phyloP scores from a whole-genome alignment of 2,888 invertebrate genomes.

The Embidobia sp. region DNA sequence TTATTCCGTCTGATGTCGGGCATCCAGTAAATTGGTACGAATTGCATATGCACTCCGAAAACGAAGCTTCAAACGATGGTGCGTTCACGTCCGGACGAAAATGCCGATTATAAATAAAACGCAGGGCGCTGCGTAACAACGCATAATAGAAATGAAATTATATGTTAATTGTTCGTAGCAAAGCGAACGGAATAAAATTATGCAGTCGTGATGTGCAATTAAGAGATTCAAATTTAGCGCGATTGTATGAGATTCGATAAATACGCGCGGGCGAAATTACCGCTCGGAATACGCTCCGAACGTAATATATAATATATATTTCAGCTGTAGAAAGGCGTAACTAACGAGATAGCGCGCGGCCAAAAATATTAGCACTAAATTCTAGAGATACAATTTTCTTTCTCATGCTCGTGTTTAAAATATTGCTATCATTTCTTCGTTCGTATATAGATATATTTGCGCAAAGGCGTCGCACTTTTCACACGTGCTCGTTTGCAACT shows the following conservation, averaged over 20 bases:
- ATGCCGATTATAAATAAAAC: constrained; percentile 36
- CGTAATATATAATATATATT: constrained; percentile 63
- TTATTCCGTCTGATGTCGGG: constrained; percentile 45
- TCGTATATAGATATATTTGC: constrained; percentile 26
- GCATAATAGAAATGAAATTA: constrained; percentile 47
- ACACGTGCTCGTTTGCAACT: constrained; percentile 33
- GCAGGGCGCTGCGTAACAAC: constrained; percentile 4
- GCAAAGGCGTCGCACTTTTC: constrained; percentile 28
- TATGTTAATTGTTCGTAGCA: constrained; percentile 51
- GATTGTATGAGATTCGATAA: constrained; percentile 51
- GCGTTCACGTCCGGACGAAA: constrained; percentile 7
- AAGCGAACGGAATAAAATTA: constrained; percentile 54
- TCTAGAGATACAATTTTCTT: constrained; percentile 63
- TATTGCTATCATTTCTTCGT: constrained; percentile 52
- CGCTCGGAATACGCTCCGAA: constrained; percentile 59
- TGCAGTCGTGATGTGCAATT: constrained; percentile 52
- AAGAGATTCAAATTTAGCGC: constrained; percentile 53
- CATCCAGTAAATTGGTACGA: constrained; percentile 38
- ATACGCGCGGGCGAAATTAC: constrained; percentile 48
- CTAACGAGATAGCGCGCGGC: constrained; percentile 47
- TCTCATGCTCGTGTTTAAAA: constrained; percentile 57
- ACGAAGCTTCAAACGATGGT: background rate
- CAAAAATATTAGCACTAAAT: constrained; percentile 67
- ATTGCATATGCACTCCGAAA: constrained; percentile 31
- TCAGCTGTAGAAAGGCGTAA: constrained; percentile 64